Conservation (phyloP, 2,113 vertebrate species). For the Prietella phreatophila region DNA sequence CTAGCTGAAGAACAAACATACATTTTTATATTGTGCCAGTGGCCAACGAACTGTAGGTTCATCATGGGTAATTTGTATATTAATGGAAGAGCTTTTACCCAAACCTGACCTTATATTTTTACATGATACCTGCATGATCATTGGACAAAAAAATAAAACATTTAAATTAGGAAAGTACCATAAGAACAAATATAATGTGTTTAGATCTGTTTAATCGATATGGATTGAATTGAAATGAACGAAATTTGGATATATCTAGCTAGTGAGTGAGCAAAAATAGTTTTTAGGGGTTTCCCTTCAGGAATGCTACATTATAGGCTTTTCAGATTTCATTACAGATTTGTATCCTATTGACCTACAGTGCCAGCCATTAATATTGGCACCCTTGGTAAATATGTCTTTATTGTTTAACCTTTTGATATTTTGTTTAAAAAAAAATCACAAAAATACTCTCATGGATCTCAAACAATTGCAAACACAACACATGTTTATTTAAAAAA, state of each 20-base stretch:
- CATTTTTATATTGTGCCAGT: neutral
- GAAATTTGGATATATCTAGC: neutral
- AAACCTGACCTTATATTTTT: neutral
- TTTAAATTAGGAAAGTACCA: neutral
- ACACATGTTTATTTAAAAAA: too few relatives aligned
- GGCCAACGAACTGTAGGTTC: neutral
- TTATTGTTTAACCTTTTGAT: too few relatives aligned
- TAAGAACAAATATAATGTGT: neutral
- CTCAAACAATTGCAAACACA: too few relatives aligned
- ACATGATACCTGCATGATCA: too few relatives aligned
- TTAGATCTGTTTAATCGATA: neutral
- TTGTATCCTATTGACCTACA: neutral
- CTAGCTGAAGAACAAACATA: neutral
- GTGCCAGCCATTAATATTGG: too few relatives aligned
- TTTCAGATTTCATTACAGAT: neutral
- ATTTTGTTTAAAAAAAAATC: too few relatives aligned
- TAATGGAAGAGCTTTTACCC: neutral
- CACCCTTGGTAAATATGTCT: too few relatives aligned
- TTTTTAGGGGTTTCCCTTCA: neutral
- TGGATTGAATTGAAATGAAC: neutral
- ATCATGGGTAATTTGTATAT: neutral
- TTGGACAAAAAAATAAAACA: neutral
- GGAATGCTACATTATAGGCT: neutral
- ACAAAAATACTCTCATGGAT: too few relatives aligned
- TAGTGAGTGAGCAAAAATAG: neutral